Conservation (phyloP, 2,888 invertebrate species). For the Antitype chi region DNA sequence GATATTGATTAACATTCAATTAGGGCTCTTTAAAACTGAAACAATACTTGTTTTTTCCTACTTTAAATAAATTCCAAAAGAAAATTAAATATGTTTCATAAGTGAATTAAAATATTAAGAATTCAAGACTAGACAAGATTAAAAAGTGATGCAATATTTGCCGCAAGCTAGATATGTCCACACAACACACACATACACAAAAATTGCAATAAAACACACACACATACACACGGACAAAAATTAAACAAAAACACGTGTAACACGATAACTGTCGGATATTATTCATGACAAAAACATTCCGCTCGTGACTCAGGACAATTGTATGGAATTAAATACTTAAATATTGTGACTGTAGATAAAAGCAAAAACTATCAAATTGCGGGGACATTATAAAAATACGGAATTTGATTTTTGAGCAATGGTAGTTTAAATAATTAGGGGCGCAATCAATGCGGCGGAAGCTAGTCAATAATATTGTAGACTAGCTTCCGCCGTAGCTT, state of each 20-base stretch:
- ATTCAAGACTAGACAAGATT: conserved; percentile 3
- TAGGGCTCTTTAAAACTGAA: background rate
- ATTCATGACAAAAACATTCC: conserved; percentile 60
- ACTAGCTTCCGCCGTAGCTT: too few species aligned
- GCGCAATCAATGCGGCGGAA: too few species aligned
- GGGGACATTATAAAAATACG: background rate
- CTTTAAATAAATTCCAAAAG: background rate
- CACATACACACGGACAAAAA: conserved; percentile 28
- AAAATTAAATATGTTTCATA: background rate
- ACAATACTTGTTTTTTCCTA: background rate
- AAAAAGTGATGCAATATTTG: conserved; percentile 17
- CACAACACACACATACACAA: conserved; percentile 49
- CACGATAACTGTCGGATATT: conserved; percentile 56
- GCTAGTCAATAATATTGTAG: background rate
- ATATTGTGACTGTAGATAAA: conserved; percentile 21
- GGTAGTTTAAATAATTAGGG: background rate
- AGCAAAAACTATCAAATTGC: conserved; percentile 10
- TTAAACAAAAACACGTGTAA: conserved; percentile 55
- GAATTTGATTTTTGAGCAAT: background rate
- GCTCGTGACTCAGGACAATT: conserved; percentile 63
- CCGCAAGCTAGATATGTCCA: conserved; percentile 53
- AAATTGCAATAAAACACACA: conserved; percentile 57
- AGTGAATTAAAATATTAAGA: background rate
- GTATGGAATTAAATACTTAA: conserved; percentile 46
- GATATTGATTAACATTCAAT: background rate